Base-by-base conservation (phyloP, 2,888 invertebrate species). In the Euplexia lucipara region DNA sequence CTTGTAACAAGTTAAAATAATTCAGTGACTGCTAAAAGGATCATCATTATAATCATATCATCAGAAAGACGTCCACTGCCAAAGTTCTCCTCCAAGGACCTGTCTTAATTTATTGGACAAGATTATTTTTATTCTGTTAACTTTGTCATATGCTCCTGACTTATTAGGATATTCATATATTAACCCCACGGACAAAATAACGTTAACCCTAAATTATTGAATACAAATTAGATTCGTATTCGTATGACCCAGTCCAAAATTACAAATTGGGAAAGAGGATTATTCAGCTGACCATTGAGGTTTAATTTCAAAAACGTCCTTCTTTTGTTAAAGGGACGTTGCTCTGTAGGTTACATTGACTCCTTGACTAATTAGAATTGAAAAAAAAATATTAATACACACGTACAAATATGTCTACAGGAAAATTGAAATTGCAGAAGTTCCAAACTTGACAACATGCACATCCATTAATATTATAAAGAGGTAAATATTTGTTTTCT, bases 301-400 rank as follows among this genome's bases (percentile, higher is more conserved):
- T 44, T 62, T 34, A 30, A 56, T 72, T 39, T 35, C 1, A n/a
- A 26, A 47, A 78, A 22, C n/a, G 20, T 34, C 44, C 32, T 35
- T 7, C 10, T 3, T 6, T 4, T n/a, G 6, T 52, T 22, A 47
- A 16, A 9, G 35, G 22, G 8, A 22, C 41, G 35, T 20, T n/a
- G n/a, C 22, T 41, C 32, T 26, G 26, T 45, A 0, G 18, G 54
- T 64, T 41, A 56, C 78, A 73, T 39, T 77, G 54, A 54, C 37
- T 63, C 51, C 9, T 12, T 1, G 14, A 10, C 57, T 76, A 32
- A 77, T 73, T 64, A 59, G 51, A 77, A 77, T 77, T 72, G 58
- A 71, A 71, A 54, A 47, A 32, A 51, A 48, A 42, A 49, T 22
- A 26, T n/a, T 32, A 22, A 69, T n/a, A 35, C 5, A 34, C 9